Evolutionary conservation across 2,113 vertebrate species (phyloP), one percentile per base, ranked within the genome.

Genomic region (Columbina picui): DNA sequence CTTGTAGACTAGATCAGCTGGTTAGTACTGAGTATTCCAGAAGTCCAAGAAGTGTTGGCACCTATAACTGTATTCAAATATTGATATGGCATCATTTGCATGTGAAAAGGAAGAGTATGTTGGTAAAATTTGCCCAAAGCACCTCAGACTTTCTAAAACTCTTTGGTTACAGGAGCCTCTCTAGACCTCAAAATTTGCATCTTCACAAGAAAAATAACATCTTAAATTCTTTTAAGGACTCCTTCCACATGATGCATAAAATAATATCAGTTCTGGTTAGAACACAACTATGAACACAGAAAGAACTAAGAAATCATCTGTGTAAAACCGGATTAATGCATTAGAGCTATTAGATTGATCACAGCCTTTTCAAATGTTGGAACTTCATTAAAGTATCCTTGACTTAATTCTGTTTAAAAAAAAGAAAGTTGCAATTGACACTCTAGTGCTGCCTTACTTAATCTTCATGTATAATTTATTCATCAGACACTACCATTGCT

Each of bases 391-490:
- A 94, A 96, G 68, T 91, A 96, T 84, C 34, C 63, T 90, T 64
- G 59, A 88, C 52, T 96, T 70, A 84, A 92, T 96, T 92, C 89
- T 94, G 65, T 90, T 83, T 52, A 52, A 15, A 38, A 41, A 34
- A n/a, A 38, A 34, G 30, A 38, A 92, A 89, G 47, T 85, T 92
- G 60, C 69, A 94, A 97, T 94, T 97, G 79, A 95, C 94, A 74
- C 67, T 84, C 59, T 95, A 96, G 95, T 96, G 86, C 76, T 95
- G 85, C 89, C 78, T 97, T 95, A 97, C 70, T 98, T 97, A 96
- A 96, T 97, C 93, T 97, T 98, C 95, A 96, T 98, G 96, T 97
- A 98, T 98, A 98, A 97, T 98, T 95, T 96, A 97, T 97, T 95
- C 86, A 95, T 97, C 96, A 94, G 94, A 93, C 70, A 67, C 64